These are phyloP conservation scores for Ceratotherium simum DNA, from an alignment of 2,113 vertebrate species.

Conservation along the genomic window DNA sequence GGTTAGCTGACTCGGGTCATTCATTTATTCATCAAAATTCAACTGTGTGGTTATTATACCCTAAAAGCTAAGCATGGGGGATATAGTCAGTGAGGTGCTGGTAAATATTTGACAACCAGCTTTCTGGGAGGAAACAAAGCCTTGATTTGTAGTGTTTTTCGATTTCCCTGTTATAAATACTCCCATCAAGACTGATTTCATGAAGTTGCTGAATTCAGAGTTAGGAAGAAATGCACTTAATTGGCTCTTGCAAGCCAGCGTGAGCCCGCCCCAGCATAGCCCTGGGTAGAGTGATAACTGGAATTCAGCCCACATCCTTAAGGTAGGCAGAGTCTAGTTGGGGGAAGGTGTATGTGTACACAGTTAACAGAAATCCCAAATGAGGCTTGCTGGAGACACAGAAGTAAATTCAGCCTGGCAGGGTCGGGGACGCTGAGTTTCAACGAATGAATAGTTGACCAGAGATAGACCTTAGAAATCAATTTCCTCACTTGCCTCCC, in stretches of 20 bases:
- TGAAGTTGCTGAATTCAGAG: not conserved
- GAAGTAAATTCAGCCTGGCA: not conserved
- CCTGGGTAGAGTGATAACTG: not conserved
- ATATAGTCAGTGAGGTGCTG: not conserved
- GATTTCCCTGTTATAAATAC: constrained; percentile 32
- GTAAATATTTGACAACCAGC: constrained; percentile 61
- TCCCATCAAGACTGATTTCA: not conserved
- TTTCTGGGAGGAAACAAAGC: not conserved
- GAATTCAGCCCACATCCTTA: not conserved
- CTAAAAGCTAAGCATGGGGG: not conserved
- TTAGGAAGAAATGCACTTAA: not conserved
- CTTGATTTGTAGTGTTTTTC: constrained; percentile 12
- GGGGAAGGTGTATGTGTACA: not conserved
- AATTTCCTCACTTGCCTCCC: not conserved
- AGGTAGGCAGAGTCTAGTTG: not conserved
- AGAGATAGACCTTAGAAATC: constrained; percentile 11
- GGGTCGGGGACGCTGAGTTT: not conserved
- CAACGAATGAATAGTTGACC: not conserved
- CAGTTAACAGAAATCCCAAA: not conserved
- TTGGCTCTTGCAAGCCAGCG: not conserved
- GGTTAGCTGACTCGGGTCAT: not conserved
- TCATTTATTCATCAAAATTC: not conserved
- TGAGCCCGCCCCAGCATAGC: accelerated
- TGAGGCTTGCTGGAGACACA: not conserved
- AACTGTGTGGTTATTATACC: not conserved